phyloP scores from a whole-genome alignment of 2,888 invertebrate genomes.

The Uloborus plumipes region DNA sequence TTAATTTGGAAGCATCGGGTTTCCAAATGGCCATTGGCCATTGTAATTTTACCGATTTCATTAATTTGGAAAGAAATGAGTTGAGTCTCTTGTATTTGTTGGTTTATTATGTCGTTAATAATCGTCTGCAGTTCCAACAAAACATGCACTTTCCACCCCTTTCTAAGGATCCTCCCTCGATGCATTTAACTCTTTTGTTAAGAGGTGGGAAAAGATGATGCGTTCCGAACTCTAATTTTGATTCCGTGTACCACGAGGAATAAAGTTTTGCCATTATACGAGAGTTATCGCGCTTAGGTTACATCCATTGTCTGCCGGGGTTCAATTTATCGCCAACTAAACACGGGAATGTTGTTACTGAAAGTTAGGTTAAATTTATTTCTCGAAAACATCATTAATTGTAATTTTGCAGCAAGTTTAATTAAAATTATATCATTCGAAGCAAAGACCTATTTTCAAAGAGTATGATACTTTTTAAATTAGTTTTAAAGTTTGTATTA shows the following conservation, averaged over 20 bases:
- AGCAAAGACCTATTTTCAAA: too few species aligned
- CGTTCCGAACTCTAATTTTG: constrained; percentile 32
- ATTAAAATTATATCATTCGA: too few species aligned
- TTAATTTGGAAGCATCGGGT: constrained; percentile 30
- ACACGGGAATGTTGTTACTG: too few species aligned
- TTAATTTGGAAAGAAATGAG: constrained; percentile 37
- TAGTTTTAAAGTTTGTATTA: too few species aligned
- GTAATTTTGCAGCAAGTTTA: too few species aligned
- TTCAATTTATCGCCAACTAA: too few species aligned
- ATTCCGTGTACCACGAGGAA: constrained; percentile 11
- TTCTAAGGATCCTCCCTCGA: background rate
- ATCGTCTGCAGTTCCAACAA: constrained; percentile 18
- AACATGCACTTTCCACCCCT: constrained; percentile 24
- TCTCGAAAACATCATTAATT: too few species aligned
- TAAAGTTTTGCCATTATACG: too few species aligned
- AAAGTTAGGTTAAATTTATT: too few species aligned
- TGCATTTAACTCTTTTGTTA: constrained; percentile 36
- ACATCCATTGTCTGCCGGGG: too few species aligned
- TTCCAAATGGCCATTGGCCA: constrained; percentile 35
- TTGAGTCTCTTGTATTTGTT: constrained; percentile 18
- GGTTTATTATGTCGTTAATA: constrained; percentile 58
- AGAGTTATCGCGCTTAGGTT: too few species aligned
- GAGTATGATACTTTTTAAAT: too few species aligned
- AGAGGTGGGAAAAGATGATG: constrained; percentile 22
- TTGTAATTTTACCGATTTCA: constrained; percentile 46